These are phyloP conservation scores for Microctonus brassicae DNA, from an alignment of 2,888 invertebrate genomes.

Conservation along the genomic window DNA sequence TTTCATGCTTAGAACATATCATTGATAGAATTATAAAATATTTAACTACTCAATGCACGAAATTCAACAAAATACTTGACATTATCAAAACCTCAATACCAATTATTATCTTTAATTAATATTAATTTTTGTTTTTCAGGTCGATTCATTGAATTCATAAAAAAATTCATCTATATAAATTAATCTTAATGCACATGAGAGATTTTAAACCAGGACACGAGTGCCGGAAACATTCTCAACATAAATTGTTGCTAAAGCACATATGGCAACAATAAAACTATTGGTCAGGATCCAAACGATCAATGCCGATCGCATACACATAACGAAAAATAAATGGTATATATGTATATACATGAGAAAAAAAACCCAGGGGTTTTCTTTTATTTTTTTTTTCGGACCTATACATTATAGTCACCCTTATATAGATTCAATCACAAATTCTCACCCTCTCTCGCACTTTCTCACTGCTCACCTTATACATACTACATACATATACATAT, in stretches of 20 bases:
- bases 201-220: too few relatives aligned
- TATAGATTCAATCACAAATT: constrained; percentile 50
- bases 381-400: constrained; percentile 36
- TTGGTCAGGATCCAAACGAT: constrained; percentile 39
- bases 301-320: constrained; percentile 33
- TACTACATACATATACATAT: not conserved
- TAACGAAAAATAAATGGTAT: constrained; percentile 18
- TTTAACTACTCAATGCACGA: too few relatives aligned
- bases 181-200: too few relatives aligned
- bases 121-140: too few relatives aligned
- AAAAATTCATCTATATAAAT: too few relatives aligned
- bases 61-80: too few relatives aligned
- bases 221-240: not conserved
- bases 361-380: not conserved
- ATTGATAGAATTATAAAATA: too few relatives aligned
- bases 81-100: too few relatives aligned
- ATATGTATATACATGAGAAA: constrained; percentile 18
- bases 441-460: constrained; percentile 23
- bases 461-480: not conserved
- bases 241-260: constrained; percentile 45
- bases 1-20: too few relatives aligned
- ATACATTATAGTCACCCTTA: constrained; percentile 31
- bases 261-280: constrained; percentile 65
- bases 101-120: too few relatives aligned
- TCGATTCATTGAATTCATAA: too few relatives aligned